Evolutionary conservation across 2,797 vertebrate genomes (phyloP).

Genomic region (Myotis planiceps): DNA sequence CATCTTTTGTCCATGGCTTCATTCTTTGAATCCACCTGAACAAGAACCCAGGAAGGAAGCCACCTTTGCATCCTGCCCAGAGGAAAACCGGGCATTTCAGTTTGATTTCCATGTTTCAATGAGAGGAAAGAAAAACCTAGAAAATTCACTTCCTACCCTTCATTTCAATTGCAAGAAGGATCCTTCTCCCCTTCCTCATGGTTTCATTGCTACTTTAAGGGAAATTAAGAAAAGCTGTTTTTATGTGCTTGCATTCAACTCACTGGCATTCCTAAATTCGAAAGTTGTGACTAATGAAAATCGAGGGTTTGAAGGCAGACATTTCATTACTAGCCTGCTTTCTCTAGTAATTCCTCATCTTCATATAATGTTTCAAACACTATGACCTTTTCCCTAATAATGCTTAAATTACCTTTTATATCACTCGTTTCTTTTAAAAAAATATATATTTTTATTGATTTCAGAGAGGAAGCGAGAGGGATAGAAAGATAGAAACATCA

Average conservation of each 20-base stretch:
- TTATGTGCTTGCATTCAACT: background rate
- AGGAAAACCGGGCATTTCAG: no score
- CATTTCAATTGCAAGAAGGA: background rate
- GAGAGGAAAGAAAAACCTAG: constrained; percentile 48
- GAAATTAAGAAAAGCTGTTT: background rate
- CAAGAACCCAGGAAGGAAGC: no score
- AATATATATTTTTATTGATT: no score
- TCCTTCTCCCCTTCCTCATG: background rate
- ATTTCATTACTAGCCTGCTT: background rate
- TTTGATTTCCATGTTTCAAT: no score
- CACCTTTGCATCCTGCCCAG: no score
- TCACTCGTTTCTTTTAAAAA: background rate
- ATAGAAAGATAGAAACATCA: no score
- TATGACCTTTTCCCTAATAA: background rate
- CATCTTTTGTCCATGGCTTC: no score
- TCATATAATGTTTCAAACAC: background rate
- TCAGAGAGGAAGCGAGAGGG: no score
- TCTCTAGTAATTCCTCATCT: background rate
- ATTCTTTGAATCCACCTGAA: no score
- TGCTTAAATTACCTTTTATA: background rate
- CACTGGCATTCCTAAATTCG: background rate
- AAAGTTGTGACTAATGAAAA: background rate
- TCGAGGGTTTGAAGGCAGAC: background rate
- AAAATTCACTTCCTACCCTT: background rate
- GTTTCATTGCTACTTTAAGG: background rate